Evolutionary conservation across 2,888 invertebrate species (phyloP).

Genomic region (Lordiphosa andalusiaca): DNA sequence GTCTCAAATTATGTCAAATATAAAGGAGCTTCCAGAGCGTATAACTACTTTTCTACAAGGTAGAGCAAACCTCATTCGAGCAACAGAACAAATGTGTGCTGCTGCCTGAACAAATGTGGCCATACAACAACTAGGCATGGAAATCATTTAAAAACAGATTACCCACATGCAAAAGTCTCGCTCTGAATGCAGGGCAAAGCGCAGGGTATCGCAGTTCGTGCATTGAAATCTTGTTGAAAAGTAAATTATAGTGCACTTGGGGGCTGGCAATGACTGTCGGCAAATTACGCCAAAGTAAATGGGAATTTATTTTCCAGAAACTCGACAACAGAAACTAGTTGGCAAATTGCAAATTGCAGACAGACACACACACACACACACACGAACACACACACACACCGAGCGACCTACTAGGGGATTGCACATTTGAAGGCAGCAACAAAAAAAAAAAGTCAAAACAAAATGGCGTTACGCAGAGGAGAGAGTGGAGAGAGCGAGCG

Average conservation of each 20-base stretch:
- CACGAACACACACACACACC: constrained; percentile 3
- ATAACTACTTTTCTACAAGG: no score
- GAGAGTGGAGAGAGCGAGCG: constrained; percentile 38
- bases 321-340: constrained; percentile 34
- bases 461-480: constrained; percentile 61
- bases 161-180: constrained; percentile 45
- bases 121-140: constrained; percentile 7
- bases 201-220: constrained; percentile 2
- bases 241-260: constrained; percentile 53
- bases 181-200: neutral
- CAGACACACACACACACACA: no score
- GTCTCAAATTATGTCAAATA: no score
- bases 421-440: constrained; percentile 56
- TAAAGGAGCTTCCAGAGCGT: no score
- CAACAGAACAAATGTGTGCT: no score
- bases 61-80: no score
- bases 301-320: constrained; percentile 54
- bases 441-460: constrained; percentile 33
- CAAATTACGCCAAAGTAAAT: constrained; percentile 61
- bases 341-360: constrained; percentile 46
- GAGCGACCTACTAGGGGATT: constrained; percentile 29
- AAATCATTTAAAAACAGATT: constrained; percentile 49
- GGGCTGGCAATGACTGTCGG: constrained; percentile 47
- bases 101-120: no score
- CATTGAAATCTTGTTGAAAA: constrained; percentile 44